These are phyloP conservation scores for Plestiodon gilberti DNA, from an alignment of 2,113 vertebrate genomes.

Conservation along the genomic window DNA sequence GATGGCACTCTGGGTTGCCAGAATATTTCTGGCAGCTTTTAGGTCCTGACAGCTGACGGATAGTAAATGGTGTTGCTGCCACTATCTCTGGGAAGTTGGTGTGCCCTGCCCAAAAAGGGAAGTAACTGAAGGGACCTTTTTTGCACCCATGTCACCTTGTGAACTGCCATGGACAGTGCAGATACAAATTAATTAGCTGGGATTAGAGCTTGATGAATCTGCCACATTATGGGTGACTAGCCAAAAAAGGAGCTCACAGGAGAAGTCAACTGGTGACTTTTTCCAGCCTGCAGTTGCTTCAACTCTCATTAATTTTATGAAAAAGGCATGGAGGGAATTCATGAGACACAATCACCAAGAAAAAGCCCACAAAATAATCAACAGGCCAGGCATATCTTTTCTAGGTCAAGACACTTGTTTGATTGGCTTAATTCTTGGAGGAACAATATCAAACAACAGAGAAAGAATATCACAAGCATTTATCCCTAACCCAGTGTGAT, in stretches of 20 bases:
- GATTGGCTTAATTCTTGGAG: background rate
- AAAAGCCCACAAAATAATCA: background rate
- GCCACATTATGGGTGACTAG: background rate
- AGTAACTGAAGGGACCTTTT: constrained; percentile 20
- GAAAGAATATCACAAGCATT: background rate
- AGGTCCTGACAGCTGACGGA: background rate
- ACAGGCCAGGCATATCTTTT: background rate
- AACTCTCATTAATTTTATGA: background rate
- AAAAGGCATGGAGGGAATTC: background rate
- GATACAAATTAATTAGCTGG: background rate
- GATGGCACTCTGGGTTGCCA: background rate
- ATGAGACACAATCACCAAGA: background rate
- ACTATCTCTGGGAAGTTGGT: fast-evolving
- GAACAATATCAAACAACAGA: background rate
- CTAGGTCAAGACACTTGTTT: background rate
- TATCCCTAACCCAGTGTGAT: background rate
- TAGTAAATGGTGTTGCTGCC: background rate
- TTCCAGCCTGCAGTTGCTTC: background rate
- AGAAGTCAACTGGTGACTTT: background rate
- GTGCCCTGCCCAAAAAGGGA: background rate
- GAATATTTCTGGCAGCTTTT: background rate
- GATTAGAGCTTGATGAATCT: constrained; percentile 22
- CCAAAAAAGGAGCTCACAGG: constrained; percentile 26
- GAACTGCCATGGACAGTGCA: background rate
- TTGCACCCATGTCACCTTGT: background rate